Base-by-base conservation (phyloP, 1,140 invertebrate genomes). In the Plodia interpunctella region DNA sequence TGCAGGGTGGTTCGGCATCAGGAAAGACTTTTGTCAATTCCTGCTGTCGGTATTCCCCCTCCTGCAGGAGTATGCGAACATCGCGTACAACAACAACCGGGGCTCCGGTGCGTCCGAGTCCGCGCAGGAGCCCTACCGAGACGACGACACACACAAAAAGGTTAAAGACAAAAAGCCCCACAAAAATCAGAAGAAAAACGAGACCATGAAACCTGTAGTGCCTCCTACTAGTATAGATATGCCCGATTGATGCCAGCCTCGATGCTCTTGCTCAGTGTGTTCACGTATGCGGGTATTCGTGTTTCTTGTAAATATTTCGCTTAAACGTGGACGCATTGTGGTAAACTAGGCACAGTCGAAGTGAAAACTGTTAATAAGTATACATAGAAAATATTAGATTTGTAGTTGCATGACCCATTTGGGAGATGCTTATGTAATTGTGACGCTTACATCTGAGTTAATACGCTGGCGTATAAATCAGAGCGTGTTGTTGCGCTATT, bases 51-150 rank as follows among this genome's bases (percentile, higher is more conserved):
- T 96, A 0, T 99, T 97, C 91, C 98, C 98, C 0, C 92, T 98
- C 60, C 92, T 99, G 13, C 97, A 98, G 91, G 97, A 99, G 80
- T 99, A 99, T 83, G 98, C 97, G 4, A 99, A 99, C 85, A 99
- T 99, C 72, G 97, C 97, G 1, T 99, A 99, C 78, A 95, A 94
- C 84, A 94, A 93, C 35, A 93, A 94, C 66, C 83, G 72, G 78
- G 89, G 57, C 83, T 88, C 69, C 70, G 83, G 60, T 49, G 87
- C 64, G 65, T 91, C 49, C 89, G 92, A 80, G 65, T 91, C 63
- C 67, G 82, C 60, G 71, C 91, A 74, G 63, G 92, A 77, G 78
- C 90, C 67, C 57, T 91, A 86, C 90, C 92, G 80, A 70, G 93
- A 81, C 79, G 91, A 76, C 25, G 83, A 90, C 11, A 82, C 84